phyloP scores from a whole-genome alignment of 2,797 vertebrate species.

The Alauda arvensis region DNA sequence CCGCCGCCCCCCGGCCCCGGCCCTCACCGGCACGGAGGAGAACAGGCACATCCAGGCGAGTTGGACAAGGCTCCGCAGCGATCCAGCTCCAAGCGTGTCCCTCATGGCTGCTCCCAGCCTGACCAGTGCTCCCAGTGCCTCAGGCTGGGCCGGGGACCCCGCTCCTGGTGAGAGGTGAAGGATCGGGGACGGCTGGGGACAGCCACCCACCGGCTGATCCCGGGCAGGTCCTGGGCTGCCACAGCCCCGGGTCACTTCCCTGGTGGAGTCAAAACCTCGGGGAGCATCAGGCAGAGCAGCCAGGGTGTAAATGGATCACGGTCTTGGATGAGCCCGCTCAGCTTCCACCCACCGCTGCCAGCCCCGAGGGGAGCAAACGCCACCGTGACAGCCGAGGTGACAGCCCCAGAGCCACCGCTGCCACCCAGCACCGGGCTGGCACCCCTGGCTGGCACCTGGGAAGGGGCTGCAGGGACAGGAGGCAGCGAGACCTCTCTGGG shows the following conservation, averaged over 20 bases:
- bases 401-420: neutral
- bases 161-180: neutral
- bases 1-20: neutral
- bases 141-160: neutral
- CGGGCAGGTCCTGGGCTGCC: neutral
- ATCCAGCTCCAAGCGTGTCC: fast-evolving
- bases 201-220: neutral
- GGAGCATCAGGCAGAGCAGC: neutral
- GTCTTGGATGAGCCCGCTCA: neutral
- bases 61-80: neutral
- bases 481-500: neutral
- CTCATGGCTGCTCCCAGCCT: neutral
- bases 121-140: neutral
- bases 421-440: neutral
- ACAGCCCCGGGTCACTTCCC: neutral
- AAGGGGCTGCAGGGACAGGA: neutral
- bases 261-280: neutral
- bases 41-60: constrained; percentile 38
- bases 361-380: neutral
- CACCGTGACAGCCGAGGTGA: fast-evolving
- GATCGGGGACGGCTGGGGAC: fast-evolving
- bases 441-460: neutral
- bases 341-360: neutral
- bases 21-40: constrained; percentile 32
- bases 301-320: fast-evolving